These are phyloP conservation scores for Protodeltote pygarga DNA, from an alignment of 2,888 invertebrate genomes.

Conservation along the genomic window DNA sequence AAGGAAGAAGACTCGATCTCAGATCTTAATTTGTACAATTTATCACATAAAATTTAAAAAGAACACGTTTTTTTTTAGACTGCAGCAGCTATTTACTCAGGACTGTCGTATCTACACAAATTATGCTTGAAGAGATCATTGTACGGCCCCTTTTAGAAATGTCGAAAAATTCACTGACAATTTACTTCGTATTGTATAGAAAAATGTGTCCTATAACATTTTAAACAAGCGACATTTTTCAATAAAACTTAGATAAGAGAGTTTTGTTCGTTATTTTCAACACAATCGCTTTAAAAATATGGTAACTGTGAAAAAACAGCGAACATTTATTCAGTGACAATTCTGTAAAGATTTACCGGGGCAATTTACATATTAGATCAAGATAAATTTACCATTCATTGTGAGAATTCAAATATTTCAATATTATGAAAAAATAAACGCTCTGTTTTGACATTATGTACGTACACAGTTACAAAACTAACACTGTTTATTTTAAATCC, in stretches of 20 bases:
- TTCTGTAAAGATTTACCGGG: slow-evolving; percentile 7
- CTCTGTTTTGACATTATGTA: slow-evolving; percentile 63
- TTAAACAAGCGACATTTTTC: slow-evolving; percentile 2
- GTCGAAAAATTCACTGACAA: slow-evolving; percentile 16
- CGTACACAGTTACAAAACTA: slow-evolving; percentile 74
- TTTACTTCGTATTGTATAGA: background rate
- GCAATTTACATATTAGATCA: slow-evolving; percentile 27
- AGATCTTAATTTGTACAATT: slow-evolving; percentile 84
- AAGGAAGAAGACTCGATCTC: slow-evolving; percentile 75
- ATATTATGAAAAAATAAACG: slow-evolving; percentile 79
- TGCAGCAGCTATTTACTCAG: slow-evolving; percentile 53
- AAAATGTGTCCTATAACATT: slow-evolving; percentile 10
- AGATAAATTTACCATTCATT: slow-evolving; percentile 41
- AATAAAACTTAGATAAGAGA: slow-evolving; percentile 10
- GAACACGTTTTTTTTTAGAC: slow-evolving; percentile 66
- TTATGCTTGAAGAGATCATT: slow-evolving; percentile 61
- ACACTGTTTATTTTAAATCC: slow-evolving; percentile 54
- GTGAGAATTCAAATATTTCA: slow-evolving; percentile 62
- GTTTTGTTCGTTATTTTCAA: slow-evolving; percentile 14
- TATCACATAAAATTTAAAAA: slow-evolving; percentile 80
- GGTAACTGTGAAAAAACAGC: slow-evolving; percentile 24
- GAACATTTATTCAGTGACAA: slow-evolving; percentile 13
- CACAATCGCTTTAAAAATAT: slow-evolving; percentile 10
- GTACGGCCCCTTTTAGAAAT: slow-evolving; percentile 23
- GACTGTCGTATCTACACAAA: slow-evolving; percentile 45